Percentiles rank a stretch among this genome's conserved stretches.
Conservation (phyloP, 2,113 vertebrate species). For the Gadus chalcogrammus region DNA sequence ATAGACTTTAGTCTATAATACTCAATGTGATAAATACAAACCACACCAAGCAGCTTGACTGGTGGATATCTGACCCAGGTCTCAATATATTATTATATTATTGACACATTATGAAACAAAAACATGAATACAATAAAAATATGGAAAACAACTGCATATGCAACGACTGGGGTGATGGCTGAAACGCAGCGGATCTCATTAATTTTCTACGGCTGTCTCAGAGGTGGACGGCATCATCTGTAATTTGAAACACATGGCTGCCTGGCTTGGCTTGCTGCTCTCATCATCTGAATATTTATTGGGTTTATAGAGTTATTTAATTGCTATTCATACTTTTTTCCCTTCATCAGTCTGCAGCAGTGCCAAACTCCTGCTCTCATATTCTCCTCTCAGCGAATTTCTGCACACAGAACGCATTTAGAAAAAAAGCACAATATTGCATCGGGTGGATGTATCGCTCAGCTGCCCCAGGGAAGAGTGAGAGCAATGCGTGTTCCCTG, state of each 20-base stretch:
- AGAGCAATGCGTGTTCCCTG: too few relatives aligned
- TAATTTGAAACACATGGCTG: conserved; percentile 3
- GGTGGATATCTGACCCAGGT: too few relatives aligned
- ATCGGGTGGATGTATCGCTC: background rate
- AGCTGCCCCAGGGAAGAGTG: background rate
- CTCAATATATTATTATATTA: too few relatives aligned
- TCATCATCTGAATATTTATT: background rate
- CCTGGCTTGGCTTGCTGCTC: conserved; percentile 13
- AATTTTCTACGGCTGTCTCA: too few relatives aligned
- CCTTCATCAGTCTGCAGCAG: background rate
- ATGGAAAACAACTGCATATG: too few relatives aligned
- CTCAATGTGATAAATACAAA: too few relatives aligned
- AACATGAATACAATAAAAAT: too few relatives aligned
- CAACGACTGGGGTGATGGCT: too few relatives aligned
- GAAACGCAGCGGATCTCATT: too few relatives aligned
- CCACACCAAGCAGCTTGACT: too few relatives aligned
- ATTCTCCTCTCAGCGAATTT: background rate
- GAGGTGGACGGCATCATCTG: conserved; percentile 6
- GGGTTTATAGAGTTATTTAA: conserved; percentile 4
- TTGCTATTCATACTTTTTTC: conserved; percentile 5
- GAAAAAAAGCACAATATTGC: background rate
- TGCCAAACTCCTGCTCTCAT: background rate
- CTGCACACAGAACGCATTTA: background rate
- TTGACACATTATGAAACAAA: too few relatives aligned
- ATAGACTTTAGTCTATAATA: too few relatives aligned